Evolutionary conservation across 1,140 invertebrate genomes (phyloP), one percentile per base, ranked within the genome.

Genomic region (Orchesella cincta): DNA sequence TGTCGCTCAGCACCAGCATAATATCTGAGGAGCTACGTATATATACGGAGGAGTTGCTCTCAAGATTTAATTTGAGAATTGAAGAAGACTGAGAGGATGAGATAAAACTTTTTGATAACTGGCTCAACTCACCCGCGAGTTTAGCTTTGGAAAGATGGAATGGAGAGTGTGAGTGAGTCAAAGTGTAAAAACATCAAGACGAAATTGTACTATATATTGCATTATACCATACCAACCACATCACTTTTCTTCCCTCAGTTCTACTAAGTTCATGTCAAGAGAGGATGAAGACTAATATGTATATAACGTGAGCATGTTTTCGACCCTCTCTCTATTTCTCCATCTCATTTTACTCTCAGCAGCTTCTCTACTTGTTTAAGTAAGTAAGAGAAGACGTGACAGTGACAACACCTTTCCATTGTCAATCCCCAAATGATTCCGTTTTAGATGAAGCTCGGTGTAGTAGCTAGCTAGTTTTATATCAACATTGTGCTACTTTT

Each of bases 61-160:
- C 39, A 57, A 57, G 52, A 57, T 57, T 57, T 57, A 57, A 57
- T 57, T 57, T 57, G 52, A 57, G 52, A 57, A n/a, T n/a, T n/a
- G n/a, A 57, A 57, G 52, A 14, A n/a, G 23, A 57, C 12, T 5
- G 52, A 57, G 5, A 57, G 52, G 52, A 57, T 46, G 23, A 57
- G 52, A 26, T 57, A 57, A 57, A 57, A 57, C 3, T 20, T 20
- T 20, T 20, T 12, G 39, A 46, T 46, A 46, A 46, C 39, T 46
- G 39, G 8, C 20, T 8, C 20, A 12, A 20, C 20, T 8, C 39
- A 12, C 20, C 39, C 8, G 39, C 39, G 8, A 12, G n/a, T 46
- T 46, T 46, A 8, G 39, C 39, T 46, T 46, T 20, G 20, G 8
- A 12, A 46, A 46, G 20, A 46, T 20, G 39, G n/a, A 46, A 20